Base-by-base conservation (phyloP, 1,140 invertebrate genomes). In the Lycorma delicatula region DNA sequence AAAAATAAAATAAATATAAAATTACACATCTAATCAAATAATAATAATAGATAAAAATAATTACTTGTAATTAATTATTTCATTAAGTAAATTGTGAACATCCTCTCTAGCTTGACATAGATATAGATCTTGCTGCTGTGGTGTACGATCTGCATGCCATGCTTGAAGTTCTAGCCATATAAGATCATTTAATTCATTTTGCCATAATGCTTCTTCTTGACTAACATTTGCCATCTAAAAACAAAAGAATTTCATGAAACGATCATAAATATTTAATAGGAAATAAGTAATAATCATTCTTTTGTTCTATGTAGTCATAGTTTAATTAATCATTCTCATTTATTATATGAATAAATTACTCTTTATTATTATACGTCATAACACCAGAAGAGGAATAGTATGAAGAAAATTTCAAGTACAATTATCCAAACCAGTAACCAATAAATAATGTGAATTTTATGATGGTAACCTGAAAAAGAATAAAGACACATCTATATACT, bases 161-260 rank as follows among this genome's bases (percentile, higher is more conserved):
- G 90, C 91, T 68, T 89, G 87, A 28, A 95, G 73, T 75, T 94
- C 91, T 60, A 94, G 68, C 92, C 92, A 95, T 57, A 94, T 86
- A 60, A 91, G 74, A 74, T 93, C 91, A 72, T 91, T 91, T 7
- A 90, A 70, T 71, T 91, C 85, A 59, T 86, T 91, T 69, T 93
- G 88, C 86, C 87, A 93, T 41, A 87, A 72, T 48, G 86, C 80
- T 68, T 93, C 87, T 70, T 94, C 89, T 60, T 81, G 77, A 62
- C 87, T 91, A 44, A 44, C 23, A 9, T 22, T 22, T 47, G 26
- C 36, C 11, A 26, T 23, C 36, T 25, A 27, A 26, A 26, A 44
- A 27, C 31, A 36, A 12, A 1, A 52, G 13, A 38, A 29, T 18
- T 29, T 46, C 22, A 56, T 26, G 59, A 49, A 12, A 36, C 22